phyloP scores from a whole-genome alignment of 2,113 vertebrate genomes.

The Megaleporinus macrocephalus region DNA sequence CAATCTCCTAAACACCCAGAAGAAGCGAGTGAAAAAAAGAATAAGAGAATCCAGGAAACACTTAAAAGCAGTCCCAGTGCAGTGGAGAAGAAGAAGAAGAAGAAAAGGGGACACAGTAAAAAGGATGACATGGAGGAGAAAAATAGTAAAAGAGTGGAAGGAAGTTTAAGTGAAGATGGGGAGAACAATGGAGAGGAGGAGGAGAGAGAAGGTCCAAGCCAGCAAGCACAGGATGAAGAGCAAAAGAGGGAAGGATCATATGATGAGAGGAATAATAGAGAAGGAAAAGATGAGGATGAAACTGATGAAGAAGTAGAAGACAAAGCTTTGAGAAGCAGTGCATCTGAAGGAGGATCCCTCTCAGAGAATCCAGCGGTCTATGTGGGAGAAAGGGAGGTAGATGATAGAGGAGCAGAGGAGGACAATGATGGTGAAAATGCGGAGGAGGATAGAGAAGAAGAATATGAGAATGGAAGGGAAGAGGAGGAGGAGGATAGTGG shows the following conservation, averaged over 20 bases:
- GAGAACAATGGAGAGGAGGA: neutral
- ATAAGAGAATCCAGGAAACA: constrained; percentile 12
- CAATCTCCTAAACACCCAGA: constrained; percentile 14
- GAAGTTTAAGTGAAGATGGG: neutral
- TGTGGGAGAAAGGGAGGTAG: constrained; percentile 2
- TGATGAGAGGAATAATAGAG: neutral
- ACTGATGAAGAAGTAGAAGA: neutral
- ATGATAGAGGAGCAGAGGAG: neutral
- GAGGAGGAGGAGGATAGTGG: constrained; percentile 3
- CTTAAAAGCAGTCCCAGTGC: neutral
- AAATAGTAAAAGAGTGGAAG: neutral
- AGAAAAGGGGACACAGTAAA: neutral
- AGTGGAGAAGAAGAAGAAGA: neutral
- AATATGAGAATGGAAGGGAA: neutral
- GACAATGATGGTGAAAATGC: constrained; percentile 38
- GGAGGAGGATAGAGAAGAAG: constrained; percentile 24
- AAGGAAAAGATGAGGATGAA: neutral
- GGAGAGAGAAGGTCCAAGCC: neutral
- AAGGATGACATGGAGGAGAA: neutral
- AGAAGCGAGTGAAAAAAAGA: constrained; percentile 5
- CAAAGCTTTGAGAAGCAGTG: neutral
- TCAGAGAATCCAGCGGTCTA: neutral
- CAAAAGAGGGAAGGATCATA: neutral
- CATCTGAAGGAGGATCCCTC: neutral
- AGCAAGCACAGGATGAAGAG: neutral